A percentile compares a stretch with the other conserved stretches of the same genome.
These are phyloP conservation scores for Drosophila barbarae DNA, from an alignment of 2,888 invertebrate genomes.

Conservation along the genomic window DNA sequence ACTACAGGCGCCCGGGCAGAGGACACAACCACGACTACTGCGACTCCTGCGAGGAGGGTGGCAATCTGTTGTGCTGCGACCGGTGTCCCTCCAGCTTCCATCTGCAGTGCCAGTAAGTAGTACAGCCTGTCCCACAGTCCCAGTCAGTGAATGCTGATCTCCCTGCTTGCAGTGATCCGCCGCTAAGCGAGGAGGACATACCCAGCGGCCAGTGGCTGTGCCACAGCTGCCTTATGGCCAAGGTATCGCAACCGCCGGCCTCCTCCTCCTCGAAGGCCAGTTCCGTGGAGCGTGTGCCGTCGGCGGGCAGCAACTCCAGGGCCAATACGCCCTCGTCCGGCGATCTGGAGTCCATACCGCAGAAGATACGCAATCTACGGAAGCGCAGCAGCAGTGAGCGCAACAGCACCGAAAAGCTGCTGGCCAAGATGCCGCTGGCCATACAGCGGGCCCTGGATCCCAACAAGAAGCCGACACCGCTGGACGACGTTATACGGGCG, in stretches of 20 bases:
- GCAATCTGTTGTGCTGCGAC: conserved; percentile 97
- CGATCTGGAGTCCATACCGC: conserved; percentile 75
- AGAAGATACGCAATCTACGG: conserved; percentile 80
- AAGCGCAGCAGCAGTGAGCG: conserved; percentile 79
- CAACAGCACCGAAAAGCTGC: conserved; percentile 74
- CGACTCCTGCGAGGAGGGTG: conserved; percentile 96
- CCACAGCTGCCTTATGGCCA: conserved; percentile 85
- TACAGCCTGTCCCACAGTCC: not conserved
- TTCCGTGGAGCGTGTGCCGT: conserved; percentile 78
- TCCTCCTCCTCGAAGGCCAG: conserved; percentile 79
- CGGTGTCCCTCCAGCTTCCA: conserved; percentile 98
- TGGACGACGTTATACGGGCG: conserved; percentile 89
- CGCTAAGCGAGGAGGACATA: conserved; percentile 92
- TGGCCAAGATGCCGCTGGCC: conserved; percentile 72
- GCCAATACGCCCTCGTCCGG: conserved; percentile 74
- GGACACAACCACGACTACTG: conserved; percentile 96
- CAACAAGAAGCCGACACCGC: conserved; percentile 82
- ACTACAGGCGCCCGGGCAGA: conserved; percentile 91
- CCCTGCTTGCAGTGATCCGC: conserved; percentile 87
- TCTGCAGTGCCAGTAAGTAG: conserved; percentile 92
- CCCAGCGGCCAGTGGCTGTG: conserved; percentile 96
- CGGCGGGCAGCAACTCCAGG: conserved; percentile 78
- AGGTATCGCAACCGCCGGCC: conserved; percentile 62
- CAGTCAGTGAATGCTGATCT: not conserved
- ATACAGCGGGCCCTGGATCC: conserved; percentile 77